A percentile compares a stretch with the other conserved stretches of the same genome.
Conservation (phyloP, 1,140 invertebrate genomes). For the Whitmania pigra region DNA sequence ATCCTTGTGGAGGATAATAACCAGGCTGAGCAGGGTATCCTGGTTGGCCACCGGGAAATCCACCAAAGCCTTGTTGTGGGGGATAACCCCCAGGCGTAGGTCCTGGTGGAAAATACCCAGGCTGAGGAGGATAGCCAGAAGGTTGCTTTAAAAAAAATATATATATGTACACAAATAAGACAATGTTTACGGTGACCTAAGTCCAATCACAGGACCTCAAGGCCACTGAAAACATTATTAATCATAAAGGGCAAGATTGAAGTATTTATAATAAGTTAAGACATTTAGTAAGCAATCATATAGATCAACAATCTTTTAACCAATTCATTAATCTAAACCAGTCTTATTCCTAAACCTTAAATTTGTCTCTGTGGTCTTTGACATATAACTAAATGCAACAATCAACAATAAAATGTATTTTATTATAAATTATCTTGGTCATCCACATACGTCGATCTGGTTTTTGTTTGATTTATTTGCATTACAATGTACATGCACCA, state of each 20-base stretch:
- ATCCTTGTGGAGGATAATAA: constrained; percentile 12
- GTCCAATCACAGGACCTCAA: no score
- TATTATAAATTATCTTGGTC: no score
- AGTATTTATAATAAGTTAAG: background rate
- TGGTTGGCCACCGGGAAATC: background rate
- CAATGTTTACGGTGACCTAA: no score
- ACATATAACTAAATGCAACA: background rate
- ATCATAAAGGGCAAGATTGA: background rate
- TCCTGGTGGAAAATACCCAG: constrained; percentile 7
- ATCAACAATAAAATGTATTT: no score
- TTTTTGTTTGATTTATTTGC: no score
- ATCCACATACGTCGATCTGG: no score
- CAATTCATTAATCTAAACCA: background rate
- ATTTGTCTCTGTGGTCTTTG: background rate
- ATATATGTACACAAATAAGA: no score
- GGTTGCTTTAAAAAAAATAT: background rate
- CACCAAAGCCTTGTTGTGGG: background rate
- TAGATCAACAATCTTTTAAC: background rate
- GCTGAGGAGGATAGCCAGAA: constrained; percentile 16
- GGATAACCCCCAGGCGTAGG: background rate
- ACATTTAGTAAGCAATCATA: background rate
- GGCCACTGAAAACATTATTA: no score
- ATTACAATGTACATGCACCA: no score
- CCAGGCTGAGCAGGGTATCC: constrained; percentile 16
- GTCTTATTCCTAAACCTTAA: background rate